phyloP scores from a whole-genome alignment of 2,888 invertebrate genomes.

The Noctua fimbriata region DNA sequence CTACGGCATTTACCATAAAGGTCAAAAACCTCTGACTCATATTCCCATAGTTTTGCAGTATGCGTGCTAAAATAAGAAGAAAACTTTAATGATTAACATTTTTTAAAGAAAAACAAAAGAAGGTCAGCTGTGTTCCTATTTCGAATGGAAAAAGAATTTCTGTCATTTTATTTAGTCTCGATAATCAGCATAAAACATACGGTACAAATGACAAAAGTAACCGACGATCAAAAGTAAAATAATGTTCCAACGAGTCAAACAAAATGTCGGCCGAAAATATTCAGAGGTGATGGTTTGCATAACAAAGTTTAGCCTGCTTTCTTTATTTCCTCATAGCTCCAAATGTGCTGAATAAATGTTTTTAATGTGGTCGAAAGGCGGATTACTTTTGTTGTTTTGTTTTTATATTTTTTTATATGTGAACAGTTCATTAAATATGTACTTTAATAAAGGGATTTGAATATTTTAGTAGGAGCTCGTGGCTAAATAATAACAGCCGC shows the following conservation, averaged over 20 bases:
- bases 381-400: not conserved
- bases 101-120: not conserved
- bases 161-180: not conserved
- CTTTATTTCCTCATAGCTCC: conserved; percentile 46
- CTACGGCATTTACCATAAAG: no score
- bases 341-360: conserved; percentile 52
- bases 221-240: conserved; percentile 38
- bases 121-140: not conserved
- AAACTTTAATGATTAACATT: not conserved
- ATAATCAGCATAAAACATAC: not conserved
- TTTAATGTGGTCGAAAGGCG: conserved; percentile 12
- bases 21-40: no score
- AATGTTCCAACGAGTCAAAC: conserved; percentile 60
- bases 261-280: conserved; percentile 66
- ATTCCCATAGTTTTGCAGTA: no score
- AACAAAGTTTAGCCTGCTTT: conserved; percentile 62
- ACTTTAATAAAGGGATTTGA: not conserved
- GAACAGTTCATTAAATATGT: not conserved
- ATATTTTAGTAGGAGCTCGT: not conserved
- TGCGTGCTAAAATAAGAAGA: no score
- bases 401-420: not conserved
- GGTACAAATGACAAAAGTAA: conserved; percentile 51
- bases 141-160: not conserved
- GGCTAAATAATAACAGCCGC: no score
- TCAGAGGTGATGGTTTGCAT: conserved; percentile 66